Evolutionary conservation across 2,797 vertebrate genomes (phyloP), one percentile per base, ranked within the genome.

Genomic region (Erpetoichthys calabaricus): DNA sequence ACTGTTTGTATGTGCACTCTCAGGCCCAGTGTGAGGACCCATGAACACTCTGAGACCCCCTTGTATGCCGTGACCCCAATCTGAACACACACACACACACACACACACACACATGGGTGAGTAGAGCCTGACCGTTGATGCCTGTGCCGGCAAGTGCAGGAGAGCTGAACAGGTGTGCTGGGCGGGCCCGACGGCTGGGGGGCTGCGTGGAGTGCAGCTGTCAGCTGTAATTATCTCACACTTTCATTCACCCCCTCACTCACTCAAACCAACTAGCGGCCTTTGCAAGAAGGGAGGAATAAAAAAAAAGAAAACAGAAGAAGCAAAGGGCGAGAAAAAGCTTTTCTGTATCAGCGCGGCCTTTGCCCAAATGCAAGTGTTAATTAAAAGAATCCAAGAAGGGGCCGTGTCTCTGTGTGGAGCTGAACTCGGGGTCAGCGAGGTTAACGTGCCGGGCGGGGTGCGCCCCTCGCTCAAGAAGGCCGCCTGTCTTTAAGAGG

Each of bases 141-240:
- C 25, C 25, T 25, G 4, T n/a, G 4, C 47, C 5, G n/a, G n/a
- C n/a, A n/a, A n/a, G n/a, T n/a, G n/a, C n/a, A n/a, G n/a, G 47
- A 47, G 74, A 79, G 73, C 77, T 74, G 67, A 88, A 87, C 89
- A 92, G 86, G 88, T 90, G 86, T 86, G 85, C 79, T 82, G 80
- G 85, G 83, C 80, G 77, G 74, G 25, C 25, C 25, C 25, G 25
- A 25, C 25, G 85, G 83, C 79, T 81, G 83, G 66, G 88, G 85
- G 87, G 84, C 78, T 87, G 90, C 85, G 25, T 25, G 25, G 25
- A 84, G 81, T 91, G 89, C 92, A 94, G 89, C 89, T 94, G 91
- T 94, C 91, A 89, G 84, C 80, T 86, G 86, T 87, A 91, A 97
- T 99, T 93, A 97, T 94, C 91, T 93, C 89, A 89, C 85, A 88